phyloP scores from a whole-genome alignment of 2,113 vertebrate species.

The Pungitius pungitius region DNA sequence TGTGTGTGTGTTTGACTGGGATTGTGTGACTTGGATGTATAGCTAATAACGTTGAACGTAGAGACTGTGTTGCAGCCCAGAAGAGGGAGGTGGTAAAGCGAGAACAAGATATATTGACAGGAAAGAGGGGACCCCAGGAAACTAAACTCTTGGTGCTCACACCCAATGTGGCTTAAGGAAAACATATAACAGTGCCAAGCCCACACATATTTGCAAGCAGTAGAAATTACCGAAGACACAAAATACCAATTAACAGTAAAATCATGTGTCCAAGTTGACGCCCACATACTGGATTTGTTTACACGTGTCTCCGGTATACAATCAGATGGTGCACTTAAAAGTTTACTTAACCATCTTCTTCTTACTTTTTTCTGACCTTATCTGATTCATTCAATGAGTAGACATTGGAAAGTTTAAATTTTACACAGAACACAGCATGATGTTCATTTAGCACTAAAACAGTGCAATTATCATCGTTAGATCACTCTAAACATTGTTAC shows the following conservation, averaged over 20 bases:
- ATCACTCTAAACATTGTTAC: not conserved
- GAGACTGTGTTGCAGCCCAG: conserved; percentile 7
- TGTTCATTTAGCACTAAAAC: not conserved
- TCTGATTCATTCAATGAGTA: too few species aligned
- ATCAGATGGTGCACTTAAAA: not conserved
- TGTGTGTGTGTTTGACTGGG: conserved; percentile 2
- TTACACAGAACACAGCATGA: too few species aligned
- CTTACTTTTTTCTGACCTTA: not conserved
- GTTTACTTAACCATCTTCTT: not conserved
- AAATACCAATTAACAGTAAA: conserved; percentile 40
- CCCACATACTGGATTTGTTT: conserved; percentile 21
- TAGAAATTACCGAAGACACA: not conserved
- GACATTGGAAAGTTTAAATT: too few species aligned
- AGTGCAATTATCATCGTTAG: not conserved
- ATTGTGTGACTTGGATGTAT: conserved; percentile 2
- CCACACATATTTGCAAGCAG: conserved; percentile 19
- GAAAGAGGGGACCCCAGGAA: not conserved
- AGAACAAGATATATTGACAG: conserved; percentile 2
- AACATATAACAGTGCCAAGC: conserved; percentile 22
- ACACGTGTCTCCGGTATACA: not conserved
- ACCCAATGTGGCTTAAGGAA: conserved; percentile 20
- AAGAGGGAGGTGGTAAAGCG: not conserved
- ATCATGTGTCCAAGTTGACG: conserved; percentile 12
- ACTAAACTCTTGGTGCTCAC: not conserved
- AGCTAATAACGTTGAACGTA: conserved; percentile 16